Conservation (phyloP, 2,113 vertebrate genomes). For the Melanerpes aurifrons region DNA sequence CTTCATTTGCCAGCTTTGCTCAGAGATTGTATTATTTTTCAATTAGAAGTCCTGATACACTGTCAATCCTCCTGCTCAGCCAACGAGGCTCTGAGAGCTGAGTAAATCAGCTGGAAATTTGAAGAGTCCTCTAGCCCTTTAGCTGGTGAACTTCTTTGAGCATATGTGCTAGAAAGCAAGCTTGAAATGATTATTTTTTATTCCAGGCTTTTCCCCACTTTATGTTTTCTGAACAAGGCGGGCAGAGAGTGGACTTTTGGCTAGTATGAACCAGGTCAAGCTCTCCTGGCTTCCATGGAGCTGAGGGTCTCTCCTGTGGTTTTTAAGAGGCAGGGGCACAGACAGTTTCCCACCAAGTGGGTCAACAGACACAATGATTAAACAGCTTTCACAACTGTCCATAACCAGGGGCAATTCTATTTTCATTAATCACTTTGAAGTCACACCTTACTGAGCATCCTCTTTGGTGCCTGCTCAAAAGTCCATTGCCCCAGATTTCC, state of each 20-base stretch:
- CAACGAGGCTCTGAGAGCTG: conserved; percentile 35
- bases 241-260: background rate
- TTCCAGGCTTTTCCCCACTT: background rate
- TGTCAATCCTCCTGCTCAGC: conserved; percentile 66
- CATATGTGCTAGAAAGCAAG: conserved; percentile 41
- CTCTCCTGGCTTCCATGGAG: background rate
- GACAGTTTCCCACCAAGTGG: background rate
- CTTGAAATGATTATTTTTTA: background rate
- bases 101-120: conserved; percentile 57
- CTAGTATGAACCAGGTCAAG: background rate
- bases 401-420: background rate
- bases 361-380: background rate
- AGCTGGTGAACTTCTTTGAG: conserved; percentile 63
- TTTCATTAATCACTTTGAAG: background rate
- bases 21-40: conserved; percentile 72
- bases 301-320: background rate
- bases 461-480: background rate
- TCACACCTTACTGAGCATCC: background rate
- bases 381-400: background rate
- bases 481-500: background rate
- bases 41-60: conserved; percentile 67
- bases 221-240: background rate
- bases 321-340: background rate
- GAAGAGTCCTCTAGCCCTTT: conserved; percentile 57
- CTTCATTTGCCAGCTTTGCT: conserved; percentile 73